These are phyloP conservation scores for Recurvirostra avosetta DNA, from an alignment of 2,113 vertebrate genomes.

Conservation along the genomic window DNA sequence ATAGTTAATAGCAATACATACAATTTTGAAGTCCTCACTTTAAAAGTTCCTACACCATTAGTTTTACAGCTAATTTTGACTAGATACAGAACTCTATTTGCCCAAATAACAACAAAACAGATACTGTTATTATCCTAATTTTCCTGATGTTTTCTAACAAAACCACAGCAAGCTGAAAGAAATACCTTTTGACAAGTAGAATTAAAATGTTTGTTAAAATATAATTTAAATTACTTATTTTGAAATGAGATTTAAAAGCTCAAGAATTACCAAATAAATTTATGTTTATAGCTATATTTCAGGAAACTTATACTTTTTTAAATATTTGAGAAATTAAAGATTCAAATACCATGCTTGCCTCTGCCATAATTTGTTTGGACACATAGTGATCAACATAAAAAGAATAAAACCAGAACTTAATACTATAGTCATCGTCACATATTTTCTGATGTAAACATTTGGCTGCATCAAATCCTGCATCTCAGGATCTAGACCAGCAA, in stretches of 20 bases:
- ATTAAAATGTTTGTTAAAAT: background rate
- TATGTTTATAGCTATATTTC: background rate
- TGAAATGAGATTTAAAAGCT: background rate
- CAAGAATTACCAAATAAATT: background rate
- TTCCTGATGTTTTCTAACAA: background rate
- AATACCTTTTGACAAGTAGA: background rate
- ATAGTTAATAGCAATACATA: background rate
- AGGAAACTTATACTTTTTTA: background rate
- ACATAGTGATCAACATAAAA: background rate
- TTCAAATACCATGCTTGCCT: background rate
- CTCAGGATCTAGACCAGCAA: background rate
- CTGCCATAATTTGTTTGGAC: background rate
- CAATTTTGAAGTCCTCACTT: background rate
- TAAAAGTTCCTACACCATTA: background rate
- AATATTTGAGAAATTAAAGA: background rate
- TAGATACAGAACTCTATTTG: background rate
- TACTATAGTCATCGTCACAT: background rate
- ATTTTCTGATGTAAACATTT: background rate
- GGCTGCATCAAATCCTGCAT: background rate
- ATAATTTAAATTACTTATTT: background rate
- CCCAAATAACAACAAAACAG: background rate
- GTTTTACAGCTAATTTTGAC: background rate
- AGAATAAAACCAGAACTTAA: background rate
- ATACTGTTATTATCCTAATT: background rate
- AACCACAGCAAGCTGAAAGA: background rate